Conservation (phyloP, 1,140 invertebrate species). For the Antheraea pernyi region DNA sequence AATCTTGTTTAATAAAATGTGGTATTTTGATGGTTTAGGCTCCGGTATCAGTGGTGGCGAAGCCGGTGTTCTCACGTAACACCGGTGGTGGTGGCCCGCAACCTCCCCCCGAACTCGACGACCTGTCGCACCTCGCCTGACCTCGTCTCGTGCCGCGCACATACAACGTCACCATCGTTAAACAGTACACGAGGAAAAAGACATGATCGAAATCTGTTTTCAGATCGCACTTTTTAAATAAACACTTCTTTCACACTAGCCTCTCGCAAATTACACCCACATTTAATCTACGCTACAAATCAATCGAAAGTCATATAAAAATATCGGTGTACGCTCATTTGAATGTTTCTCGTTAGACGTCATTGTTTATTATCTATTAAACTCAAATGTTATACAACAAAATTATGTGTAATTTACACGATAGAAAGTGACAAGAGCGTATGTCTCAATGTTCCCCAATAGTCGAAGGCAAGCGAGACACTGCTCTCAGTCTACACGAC, state of each 20-base stretch:
- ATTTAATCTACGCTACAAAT: too few relatives aligned
- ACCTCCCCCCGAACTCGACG: constrained; percentile 77
- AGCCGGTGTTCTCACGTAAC: constrained; percentile 72
- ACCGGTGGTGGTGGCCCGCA: constrained; percentile 35
- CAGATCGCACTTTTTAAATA: background rate
- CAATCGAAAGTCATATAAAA: too few relatives aligned
- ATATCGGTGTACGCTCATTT: too few relatives aligned
- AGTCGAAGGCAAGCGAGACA: too few relatives aligned
- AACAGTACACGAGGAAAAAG: constrained; percentile 35
- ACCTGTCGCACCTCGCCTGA: constrained; percentile 79
- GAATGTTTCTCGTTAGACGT: too few relatives aligned
- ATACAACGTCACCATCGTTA: constrained; percentile 32
- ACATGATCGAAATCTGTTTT: constrained; percentile 11
- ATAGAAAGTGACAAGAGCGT: too few relatives aligned
- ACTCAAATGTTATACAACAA: too few relatives aligned
- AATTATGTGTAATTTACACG: too few relatives aligned
- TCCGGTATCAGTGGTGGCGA: constrained; percentile 73
- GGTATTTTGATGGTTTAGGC: constrained; percentile 40
- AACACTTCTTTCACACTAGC: constrained; percentile 4
- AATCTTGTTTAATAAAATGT: background rate
- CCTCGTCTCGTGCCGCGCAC: constrained; percentile 31
- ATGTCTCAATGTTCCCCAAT: too few relatives aligned
- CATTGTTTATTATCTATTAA: too few relatives aligned
- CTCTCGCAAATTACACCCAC: background rate
- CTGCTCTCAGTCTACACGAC: too few relatives aligned